Percentiles rank a stretch among this genome's conserved stretches.
Conservation (phyloP, 1,140 invertebrate species). For the Phthorimaea operculella region DNA sequence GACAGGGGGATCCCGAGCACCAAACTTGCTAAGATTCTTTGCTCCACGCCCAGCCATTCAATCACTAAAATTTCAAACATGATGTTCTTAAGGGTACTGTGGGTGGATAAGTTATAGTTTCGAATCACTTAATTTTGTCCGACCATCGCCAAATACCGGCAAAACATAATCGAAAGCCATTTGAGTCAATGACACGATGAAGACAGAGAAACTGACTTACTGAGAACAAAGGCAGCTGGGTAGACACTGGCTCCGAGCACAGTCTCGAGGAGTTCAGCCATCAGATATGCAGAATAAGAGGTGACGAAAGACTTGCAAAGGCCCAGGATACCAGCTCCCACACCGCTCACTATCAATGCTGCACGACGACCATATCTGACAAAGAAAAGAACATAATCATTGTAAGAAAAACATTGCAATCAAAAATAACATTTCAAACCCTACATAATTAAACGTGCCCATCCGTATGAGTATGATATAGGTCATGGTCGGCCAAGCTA, state of each 20-base stretch:
- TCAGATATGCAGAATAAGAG: conserved; percentile 71
- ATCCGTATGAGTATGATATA: too few relatives aligned
- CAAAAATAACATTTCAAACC: too few relatives aligned
- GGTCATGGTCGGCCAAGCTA: too few relatives aligned
- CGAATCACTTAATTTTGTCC: too few relatives aligned
- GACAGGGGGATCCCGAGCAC: conserved; percentile 75
- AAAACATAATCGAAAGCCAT: too few relatives aligned
- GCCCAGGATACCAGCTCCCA: conserved; percentile 70
- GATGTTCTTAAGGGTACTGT: too few relatives aligned
- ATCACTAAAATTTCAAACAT: conserved; percentile 66
- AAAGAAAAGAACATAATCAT: not conserved
- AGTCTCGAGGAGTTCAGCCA: conserved; percentile 75
- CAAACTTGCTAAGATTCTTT: conserved; percentile 78
- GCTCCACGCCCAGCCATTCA: conserved; percentile 79
- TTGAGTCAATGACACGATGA: not conserved
- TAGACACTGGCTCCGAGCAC: conserved; percentile 64
- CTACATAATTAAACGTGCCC: too few relatives aligned
- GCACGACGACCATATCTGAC: conserved; percentile 70
- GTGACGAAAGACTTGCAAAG: conserved; percentile 73
- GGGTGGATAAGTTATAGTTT: too few relatives aligned
- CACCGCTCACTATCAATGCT: conserved; percentile 70
- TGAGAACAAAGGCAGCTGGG: conserved; percentile 51
- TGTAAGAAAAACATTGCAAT: too few relatives aligned
- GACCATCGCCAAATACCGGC: too few relatives aligned
- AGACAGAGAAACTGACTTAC: too few relatives aligned